phyloP scores from a whole-genome alignment of 35 echinoderm and acorn worm species.

The Acanthaster planci region DNA sequence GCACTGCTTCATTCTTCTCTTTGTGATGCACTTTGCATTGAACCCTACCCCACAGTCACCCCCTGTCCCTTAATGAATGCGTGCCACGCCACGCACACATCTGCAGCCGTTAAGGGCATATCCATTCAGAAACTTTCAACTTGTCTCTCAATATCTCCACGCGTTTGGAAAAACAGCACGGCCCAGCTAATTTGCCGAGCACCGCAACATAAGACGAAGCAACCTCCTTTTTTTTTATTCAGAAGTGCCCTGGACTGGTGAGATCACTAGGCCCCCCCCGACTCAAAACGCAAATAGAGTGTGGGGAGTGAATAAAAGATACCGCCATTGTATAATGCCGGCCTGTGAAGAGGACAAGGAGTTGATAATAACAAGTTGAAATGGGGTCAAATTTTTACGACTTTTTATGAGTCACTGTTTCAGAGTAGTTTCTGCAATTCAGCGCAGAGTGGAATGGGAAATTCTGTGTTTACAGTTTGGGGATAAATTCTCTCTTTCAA shows the following conservation, averaged over 20 bases:
- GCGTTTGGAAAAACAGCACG: conserved; percentile 14
- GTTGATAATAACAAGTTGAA: neutral
- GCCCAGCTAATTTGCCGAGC: neutral
- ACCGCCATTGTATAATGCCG: neutral
- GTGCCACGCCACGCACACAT: too few relatives aligned
- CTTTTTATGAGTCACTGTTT: neutral
- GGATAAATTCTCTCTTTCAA: too few relatives aligned
- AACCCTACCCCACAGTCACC: too few relatives aligned
- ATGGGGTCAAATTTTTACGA: neutral
- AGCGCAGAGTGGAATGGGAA: neutral
- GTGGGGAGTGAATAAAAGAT: neutral
- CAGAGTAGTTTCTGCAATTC: neutral
- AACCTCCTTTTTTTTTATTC: neutral
- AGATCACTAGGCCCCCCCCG: too few relatives aligned
- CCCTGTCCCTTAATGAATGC: too few relatives aligned
- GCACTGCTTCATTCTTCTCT: too few relatives aligned
- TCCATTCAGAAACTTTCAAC: too few relatives aligned
- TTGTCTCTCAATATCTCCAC: too few relatives aligned
- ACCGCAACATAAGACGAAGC: conserved; percentile 5
- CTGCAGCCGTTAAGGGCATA: too few relatives aligned
- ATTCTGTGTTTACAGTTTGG: neutral
- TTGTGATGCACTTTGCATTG: too few relatives aligned
- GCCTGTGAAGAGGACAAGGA: neutral
- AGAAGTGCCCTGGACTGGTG: too few relatives aligned
- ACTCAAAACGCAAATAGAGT: too few relatives aligned